Percentiles rank a stretch among this genome's conserved stretches.
These are phyloP conservation scores for Mesitornis unicolor DNA, from an alignment of 2,113 vertebrate species.

Conservation along the genomic window DNA sequence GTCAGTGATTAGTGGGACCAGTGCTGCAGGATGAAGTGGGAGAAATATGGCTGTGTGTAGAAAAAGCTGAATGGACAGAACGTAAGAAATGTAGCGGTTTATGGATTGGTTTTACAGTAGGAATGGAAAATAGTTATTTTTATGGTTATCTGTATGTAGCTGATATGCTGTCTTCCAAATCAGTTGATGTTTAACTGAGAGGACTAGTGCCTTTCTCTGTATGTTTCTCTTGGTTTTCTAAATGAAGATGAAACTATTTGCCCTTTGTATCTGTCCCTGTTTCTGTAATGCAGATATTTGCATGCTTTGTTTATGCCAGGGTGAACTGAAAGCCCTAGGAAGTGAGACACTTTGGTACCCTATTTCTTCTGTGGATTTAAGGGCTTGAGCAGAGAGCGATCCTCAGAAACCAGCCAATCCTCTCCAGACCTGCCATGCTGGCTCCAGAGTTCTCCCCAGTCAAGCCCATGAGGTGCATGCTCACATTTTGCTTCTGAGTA, in stretches of 20 bases:
- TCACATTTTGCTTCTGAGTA: fast-evolving
- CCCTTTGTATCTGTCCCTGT: not conserved
- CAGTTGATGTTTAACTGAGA: not conserved
- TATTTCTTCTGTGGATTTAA: not conserved
- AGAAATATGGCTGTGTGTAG: not conserved
- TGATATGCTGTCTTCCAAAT: not conserved
- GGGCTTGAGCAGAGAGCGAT: not conserved
- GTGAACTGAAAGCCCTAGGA: not conserved
- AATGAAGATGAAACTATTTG: not conserved
- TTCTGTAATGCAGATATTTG: not conserved
- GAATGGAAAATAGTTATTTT: not conserved
- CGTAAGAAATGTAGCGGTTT: not conserved
- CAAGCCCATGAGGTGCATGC: not conserved
- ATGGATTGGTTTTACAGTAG: not conserved
- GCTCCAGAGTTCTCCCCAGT: not conserved
- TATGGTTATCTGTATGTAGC: not conserved
- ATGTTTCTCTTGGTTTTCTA: not conserved
- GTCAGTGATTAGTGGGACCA: constrained; percentile 28
- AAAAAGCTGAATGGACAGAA: constrained; percentile 43
- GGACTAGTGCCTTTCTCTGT: not conserved
- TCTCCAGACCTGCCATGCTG: not conserved
- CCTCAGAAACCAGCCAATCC: not conserved
- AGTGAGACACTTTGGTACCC: not conserved
- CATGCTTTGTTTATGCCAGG: not conserved
- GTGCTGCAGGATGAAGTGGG: not conserved